Evolutionary conservation across 2,888 invertebrate species (phyloP), one percentile per base, ranked within the genome.

Genomic region (Taenaris catops): DNA sequence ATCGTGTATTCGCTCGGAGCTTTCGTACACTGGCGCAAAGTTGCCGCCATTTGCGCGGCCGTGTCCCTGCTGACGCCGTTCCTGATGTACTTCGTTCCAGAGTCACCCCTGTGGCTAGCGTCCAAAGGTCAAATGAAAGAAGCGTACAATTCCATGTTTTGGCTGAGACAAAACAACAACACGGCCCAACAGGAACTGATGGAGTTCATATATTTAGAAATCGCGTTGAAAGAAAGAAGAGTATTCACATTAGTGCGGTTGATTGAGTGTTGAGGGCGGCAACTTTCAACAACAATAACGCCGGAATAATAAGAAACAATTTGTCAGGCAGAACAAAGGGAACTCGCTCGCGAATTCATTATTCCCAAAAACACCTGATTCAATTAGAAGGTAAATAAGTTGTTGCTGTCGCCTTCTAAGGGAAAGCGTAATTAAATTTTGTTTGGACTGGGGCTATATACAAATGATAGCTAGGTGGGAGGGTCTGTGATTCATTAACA

Each of bases 1-100:
- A 70, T 92, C 29, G 90, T 92, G 1, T 93, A 93, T 69, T 88
- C 89, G 0, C 57, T 92, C 4, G 93, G 93, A 9, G 91, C 91
- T 5, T 81, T 91, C 53, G 69, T 91, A 4, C 88, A 89, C 36
- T 93, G 93, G 93, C 83, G 91, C 40, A 88, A 86, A 34, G 89
- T 91, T 0, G 91, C 92, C 0, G 89, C 90, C 1, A 84, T 91
- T 18, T 91, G 91, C 57, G 89, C 91, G 1, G 87, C 87, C 24
- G 81, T 90, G 25, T 89, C 89, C 0, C 54, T 89, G 0, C 68
- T 89, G 19, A 89, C 90, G 1, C 81, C 90, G 1, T 74, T 89
- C 46, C 68, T 89, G 2, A 89, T 91, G 73, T 89, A 89, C 44
- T 87, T 91, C 56, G 81, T 91, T 1, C 93, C 93, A 0, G 93